Conservation (phyloP, 2,113 vertebrate species). For the Alexandromys fortis region DNA sequence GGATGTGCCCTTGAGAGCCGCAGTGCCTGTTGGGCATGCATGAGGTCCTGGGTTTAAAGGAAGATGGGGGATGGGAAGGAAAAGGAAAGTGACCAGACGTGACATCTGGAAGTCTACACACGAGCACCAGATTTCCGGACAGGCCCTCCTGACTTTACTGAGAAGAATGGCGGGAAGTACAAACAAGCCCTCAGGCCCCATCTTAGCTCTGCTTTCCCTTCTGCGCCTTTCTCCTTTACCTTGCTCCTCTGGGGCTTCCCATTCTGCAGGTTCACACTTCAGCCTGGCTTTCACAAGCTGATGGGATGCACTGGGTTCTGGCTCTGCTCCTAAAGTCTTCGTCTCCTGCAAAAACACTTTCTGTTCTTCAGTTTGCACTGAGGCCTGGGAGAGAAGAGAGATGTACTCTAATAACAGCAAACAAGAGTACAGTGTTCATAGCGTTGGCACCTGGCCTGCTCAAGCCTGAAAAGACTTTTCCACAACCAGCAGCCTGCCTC, state of each 20-base stretch:
- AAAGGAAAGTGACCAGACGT: neutral
- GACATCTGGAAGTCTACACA: neutral
- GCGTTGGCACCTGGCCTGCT: neutral
- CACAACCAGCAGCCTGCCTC: neutral
- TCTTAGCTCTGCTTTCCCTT: neutral
- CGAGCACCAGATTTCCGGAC: neutral
- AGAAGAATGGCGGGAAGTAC: neutral
- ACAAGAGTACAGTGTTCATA: neutral
- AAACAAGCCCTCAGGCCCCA: neutral
- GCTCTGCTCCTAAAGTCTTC: neutral
- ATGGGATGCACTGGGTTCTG: neutral
- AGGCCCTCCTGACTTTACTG: neutral
- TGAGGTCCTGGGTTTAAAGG: neutral
- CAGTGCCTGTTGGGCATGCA: neutral
- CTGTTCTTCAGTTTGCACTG: neutral
- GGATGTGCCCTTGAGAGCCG: too few species aligned
- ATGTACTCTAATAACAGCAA: neutral
- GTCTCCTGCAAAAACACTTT: neutral
- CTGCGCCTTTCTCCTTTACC: conserved; percentile 32
- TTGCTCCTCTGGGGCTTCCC: neutral
- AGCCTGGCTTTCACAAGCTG: neutral
- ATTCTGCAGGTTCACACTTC: conserved; percentile 17
- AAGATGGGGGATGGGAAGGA: neutral
- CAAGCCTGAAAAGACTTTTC: neutral
- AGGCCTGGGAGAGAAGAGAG: conserved; percentile 4